phyloP scores from a whole-genome alignment of 2,888 invertebrate genomes.

The Ichneumon xanthorius region DNA sequence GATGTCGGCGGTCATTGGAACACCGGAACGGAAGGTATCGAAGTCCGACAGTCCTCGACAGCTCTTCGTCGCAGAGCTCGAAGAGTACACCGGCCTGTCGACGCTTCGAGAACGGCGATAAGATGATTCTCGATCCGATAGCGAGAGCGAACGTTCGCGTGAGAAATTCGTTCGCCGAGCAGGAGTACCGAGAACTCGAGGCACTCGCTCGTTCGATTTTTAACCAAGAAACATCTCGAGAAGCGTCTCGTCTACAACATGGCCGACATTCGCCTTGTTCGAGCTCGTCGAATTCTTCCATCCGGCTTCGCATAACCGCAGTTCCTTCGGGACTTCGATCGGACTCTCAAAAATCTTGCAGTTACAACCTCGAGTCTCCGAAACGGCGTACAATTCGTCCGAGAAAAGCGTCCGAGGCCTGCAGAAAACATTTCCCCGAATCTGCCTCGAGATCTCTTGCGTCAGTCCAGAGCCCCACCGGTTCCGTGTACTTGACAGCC shows the following conservation, averaged over 20 bases:
- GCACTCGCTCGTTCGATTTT: slow-evolving; percentile 60
- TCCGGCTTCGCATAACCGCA: not conserved
- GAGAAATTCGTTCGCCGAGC: slow-evolving; percentile 53
- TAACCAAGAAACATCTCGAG: slow-evolving; percentile 5
- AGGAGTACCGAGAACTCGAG: slow-evolving; percentile 58
- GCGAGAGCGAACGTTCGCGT: slow-evolving; percentile 38
- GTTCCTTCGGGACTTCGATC: not conserved
- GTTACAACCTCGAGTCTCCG: not conserved
- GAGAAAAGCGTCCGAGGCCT: not conserved
- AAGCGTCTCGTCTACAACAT: not conserved
- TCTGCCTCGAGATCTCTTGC: slow-evolving; percentile 25
- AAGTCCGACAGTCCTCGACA: not conserved
- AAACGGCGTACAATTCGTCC: not conserved
- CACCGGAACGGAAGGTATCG: not conserved
- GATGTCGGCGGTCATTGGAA: slow-evolving; percentile 21
- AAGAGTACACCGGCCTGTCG: not conserved
- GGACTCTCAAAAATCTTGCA: slow-evolving; percentile 14
- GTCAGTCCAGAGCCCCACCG: slow-evolving; percentile 42
- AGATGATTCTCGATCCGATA: slow-evolving; percentile 38
- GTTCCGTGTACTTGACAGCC: slow-evolving; percentile 47
- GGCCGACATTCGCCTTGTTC: not conserved
- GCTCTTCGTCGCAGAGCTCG: not conserved
- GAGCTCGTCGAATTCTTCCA: slow-evolving; percentile 20
- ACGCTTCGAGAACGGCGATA: not conserved
- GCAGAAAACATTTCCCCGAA: slow-evolving; percentile 38